A percentile compares a stretch with the other conserved stretches of the same genome.
Conservation (phyloP, 1,140 invertebrate species). For the Caerostris darwini region DNA sequence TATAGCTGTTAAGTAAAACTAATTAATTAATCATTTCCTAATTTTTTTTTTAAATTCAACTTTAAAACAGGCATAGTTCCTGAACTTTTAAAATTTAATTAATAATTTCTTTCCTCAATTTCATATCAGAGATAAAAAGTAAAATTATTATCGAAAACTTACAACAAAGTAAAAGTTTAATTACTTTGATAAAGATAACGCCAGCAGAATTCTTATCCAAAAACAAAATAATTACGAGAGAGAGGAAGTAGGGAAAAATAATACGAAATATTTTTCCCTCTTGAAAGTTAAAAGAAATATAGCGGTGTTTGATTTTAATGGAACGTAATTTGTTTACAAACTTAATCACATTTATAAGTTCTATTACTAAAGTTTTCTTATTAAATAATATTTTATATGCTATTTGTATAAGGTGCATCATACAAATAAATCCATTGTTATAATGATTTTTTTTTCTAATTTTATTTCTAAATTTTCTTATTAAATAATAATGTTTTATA, state of each 20-base stretch:
- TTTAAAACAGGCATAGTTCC: too few relatives aligned
- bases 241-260: not conserved
- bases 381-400: too few relatives aligned
- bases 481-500: too few relatives aligned
- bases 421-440: too few relatives aligned
- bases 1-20: too few relatives aligned
- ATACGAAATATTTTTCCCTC: not conserved
- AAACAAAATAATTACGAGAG: not conserved
- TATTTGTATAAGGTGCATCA: too few relatives aligned
- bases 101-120: not conserved
- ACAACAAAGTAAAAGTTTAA: not conserved
- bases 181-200: not conserved
- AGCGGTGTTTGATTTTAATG: not conserved
- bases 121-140: not conserved
- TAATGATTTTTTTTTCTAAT: too few relatives aligned
- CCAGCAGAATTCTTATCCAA: not conserved
- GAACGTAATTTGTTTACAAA: slow-evolving; percentile 3
- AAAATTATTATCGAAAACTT: not conserved
- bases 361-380: not conserved
- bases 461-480: too few relatives aligned
- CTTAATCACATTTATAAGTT: slow-evolving; percentile 8
- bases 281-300: not conserved
- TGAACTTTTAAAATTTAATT: not conserved
- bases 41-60: too few relatives aligned
- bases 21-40: too few relatives aligned